Evolutionary conservation across 2,797 vertebrate genomes (phyloP), one percentile per base, ranked within the genome.

Genomic region (Chromobotia macracanthus): DNA sequence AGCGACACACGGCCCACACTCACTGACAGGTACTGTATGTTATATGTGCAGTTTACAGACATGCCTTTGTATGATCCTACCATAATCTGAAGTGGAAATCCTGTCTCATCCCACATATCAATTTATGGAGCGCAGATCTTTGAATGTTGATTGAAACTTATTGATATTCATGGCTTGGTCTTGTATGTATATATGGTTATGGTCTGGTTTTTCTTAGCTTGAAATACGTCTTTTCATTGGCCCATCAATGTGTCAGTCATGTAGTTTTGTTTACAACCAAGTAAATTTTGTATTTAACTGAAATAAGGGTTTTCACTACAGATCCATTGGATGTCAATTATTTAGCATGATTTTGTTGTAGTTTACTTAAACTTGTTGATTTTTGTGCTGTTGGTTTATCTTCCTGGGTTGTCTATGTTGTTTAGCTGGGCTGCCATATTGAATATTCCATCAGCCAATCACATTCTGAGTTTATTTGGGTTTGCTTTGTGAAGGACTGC

Each of bases 1-100:
- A 98, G 96, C 93, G 95, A 97, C 96, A 96, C 95, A 98, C 96
- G 97, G 96, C 91, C 95, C 90, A 94, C 95, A 94, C 93, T 95
- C 94, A 95, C 94, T 94, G 96, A 99, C 95, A 98, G 97, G 97
- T 98, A 41, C 38, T 41, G 7, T 41, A 93, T 56, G 13, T 1
- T 4, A 61, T 50, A 50, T 25, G 28, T 19, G 56, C 0, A 35
- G 9, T 64, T 48, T 64, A 50, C 31, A n/a, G 19, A 53, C 31
- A 46, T 46, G 28, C 58, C 56, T 61, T 28, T 46, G 38, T 11
- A 2, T 28, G 23, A 65, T 61, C 6, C 13, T 55, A 3, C 5
- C 0, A n/a, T 53, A 8, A n/a, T n/a, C 6, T 11, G 6, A 23
- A 12, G 13, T 44, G 1, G 25, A 77, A 9, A 48, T 18, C 38